A percentile compares a stretch with the other conserved stretches of the same genome.
Evolutionary conservation across 23 tunicate species (phyloP).

Genomic region (Corella eumyota): DNA sequence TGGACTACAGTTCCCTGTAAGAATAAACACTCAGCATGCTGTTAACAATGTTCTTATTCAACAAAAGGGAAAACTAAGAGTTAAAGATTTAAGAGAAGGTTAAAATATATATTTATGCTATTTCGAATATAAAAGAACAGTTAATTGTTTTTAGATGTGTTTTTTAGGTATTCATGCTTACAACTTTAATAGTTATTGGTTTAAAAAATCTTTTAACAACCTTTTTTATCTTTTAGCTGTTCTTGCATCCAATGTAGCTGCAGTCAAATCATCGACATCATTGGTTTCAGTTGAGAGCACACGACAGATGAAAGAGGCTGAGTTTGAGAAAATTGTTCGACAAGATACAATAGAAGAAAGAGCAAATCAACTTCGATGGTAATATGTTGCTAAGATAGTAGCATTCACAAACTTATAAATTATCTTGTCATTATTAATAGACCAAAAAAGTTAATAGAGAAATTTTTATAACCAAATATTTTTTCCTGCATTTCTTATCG

Average conservation of each 20-base stretch:
- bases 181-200: too few relatives aligned
- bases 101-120: too few relatives aligned
- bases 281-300: slow-evolving; percentile 22
- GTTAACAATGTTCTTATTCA: slow-evolving; percentile 79
- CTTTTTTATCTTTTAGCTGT: slow-evolving; percentile 6
- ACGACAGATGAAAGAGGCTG: slow-evolving; percentile 80
- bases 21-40: slow-evolving; percentile 67
- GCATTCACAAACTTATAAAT: too few relatives aligned
- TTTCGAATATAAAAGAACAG: too few relatives aligned
- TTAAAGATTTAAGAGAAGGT: slow-evolving; percentile 58
- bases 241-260: slow-evolving; percentile 1
- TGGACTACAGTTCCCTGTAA: slow-evolving; percentile 39
- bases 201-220: not conserved
- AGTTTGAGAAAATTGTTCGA: slow-evolving; percentile 60
- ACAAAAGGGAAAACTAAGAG: slow-evolving; percentile 56
- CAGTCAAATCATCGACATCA: slow-evolving; percentile 11
- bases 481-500: too few relatives aligned
- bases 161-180: too few relatives aligned
- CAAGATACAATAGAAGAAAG: slow-evolving; percentile 72
- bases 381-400: too few relatives aligned
- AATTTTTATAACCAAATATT: too few relatives aligned
- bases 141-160: too few relatives aligned
- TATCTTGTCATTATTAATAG: too few relatives aligned
- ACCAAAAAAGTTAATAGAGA: too few relatives aligned
- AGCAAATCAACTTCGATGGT: slow-evolving; percentile 83